Base-by-base conservation (phyloP, 2,113 vertebrate genomes). In the Cephalopterus ornatus region DNA sequence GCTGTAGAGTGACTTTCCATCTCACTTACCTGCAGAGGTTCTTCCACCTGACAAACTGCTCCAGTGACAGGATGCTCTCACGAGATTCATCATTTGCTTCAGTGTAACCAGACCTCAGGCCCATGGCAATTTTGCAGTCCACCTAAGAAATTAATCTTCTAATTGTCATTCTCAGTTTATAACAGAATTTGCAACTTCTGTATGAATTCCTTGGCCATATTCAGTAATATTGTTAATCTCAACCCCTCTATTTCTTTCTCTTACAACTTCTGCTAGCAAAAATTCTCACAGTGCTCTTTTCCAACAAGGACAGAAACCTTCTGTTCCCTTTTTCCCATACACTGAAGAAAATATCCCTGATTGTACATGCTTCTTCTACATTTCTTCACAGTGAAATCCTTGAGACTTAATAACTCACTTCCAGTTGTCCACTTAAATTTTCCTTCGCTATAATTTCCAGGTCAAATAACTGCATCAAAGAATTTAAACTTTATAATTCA, bases 101-200 rank as follows among this genome's bases (percentile, higher is more conserved):
- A 0, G 35, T 44, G 35, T 35, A 59, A 50, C 56, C 56, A 90
- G 44, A 66, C 11, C 35, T 75, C 33, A 50, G 41, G 10, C 5
- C 28, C 0, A 0, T 18, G 1, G 0, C 33, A 52, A 55, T 76
- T 84, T 62, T 30, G 80, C 41, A 72, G 26, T 50, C 2, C 7
- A 26, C 21, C 46, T 66, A 52, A 46, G 41, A 66, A 65, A 41
- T 39, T 27, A 1, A 41, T 58, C 27, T 20, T 86, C 5, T 47
- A 62, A 61, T 30, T 72, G n/a, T n/a, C 17, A 37, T 35, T 68
- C n/a, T 37, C 2, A 0, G 5, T 76, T 81, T 67, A 26, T 20
- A 26, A 37, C 72, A 74, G 49, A 46, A 83, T 42, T 58, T 74
- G n/a, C 27, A 83, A 63, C 14, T 53, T 68, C 27, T 52, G 7